Percentiles rank a stretch among this genome's conserved stretches.
Evolutionary conservation across 2,888 invertebrate species (phyloP).

Genomic region (Melinaea menophilus): DNA sequence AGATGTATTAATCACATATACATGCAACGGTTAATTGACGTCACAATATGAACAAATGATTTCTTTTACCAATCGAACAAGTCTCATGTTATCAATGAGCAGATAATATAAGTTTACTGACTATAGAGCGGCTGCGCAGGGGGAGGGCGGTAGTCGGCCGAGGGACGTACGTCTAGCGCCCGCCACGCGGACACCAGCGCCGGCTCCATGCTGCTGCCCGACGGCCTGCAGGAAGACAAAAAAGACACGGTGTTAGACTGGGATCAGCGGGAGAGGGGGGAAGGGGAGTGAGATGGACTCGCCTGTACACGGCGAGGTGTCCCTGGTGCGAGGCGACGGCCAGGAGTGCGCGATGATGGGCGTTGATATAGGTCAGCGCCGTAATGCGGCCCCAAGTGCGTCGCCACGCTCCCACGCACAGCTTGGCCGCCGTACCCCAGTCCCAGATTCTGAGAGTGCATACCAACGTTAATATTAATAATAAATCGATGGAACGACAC

Average conservation of each 20-base stretch:
- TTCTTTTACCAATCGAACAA: no score
- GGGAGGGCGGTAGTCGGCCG: slow-evolving; percentile 63
- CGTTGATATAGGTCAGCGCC: slow-evolving; percentile 90
- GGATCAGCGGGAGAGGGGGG: not conserved
- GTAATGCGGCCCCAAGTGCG: slow-evolving; percentile 82
- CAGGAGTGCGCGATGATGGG: slow-evolving; percentile 87
- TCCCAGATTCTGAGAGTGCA: slow-evolving; percentile 81
- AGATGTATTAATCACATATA: slow-evolving; percentile 15
- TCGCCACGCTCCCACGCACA: slow-evolving; percentile 80
- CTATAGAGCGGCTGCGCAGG: slow-evolving; percentile 67
- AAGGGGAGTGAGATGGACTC: not conserved
- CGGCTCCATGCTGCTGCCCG: slow-evolving; percentile 54
- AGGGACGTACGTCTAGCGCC: slow-evolving; percentile 82
- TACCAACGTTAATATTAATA: not conserved
- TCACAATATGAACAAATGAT: slow-evolving; percentile 1
- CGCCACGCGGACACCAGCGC: slow-evolving; percentile 87
- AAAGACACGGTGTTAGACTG: slow-evolving; percentile 4
- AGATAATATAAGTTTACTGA: slow-evolving; percentile 39
- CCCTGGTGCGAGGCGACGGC: slow-evolving; percentile 89
- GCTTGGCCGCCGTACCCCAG: slow-evolving; percentile 86
- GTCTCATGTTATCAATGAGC: not conserved
- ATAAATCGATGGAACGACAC: not conserved
- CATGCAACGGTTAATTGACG: slow-evolving; percentile 11
- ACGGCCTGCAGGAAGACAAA: slow-evolving; percentile 38
- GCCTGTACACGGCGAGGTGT: slow-evolving; percentile 82